Percentiles rank a stretch among this genome's conserved stretches.
phyloP scores from a whole-genome alignment of 2,113 vertebrate genomes.

The Chlorocebus sabaeus region DNA sequence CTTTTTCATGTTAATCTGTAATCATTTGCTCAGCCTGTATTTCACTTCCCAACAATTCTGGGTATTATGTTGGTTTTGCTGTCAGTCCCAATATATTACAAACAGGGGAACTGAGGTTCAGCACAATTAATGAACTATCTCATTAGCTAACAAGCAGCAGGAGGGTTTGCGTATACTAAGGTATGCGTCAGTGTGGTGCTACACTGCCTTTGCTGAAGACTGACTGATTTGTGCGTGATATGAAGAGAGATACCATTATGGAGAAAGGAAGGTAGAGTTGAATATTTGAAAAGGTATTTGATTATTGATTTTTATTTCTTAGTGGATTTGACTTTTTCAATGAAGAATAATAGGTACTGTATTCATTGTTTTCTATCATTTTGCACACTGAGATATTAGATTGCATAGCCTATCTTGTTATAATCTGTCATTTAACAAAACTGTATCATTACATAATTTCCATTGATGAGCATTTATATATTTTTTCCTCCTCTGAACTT shows the following conservation, averaged over 20 bases:
- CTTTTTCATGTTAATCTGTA: not conserved
- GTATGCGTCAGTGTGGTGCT: not conserved
- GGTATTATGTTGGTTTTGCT: not conserved
- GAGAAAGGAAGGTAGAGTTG: not conserved
- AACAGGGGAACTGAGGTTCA: not conserved
- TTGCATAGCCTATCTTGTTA: not conserved
- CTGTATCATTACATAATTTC: not conserved
- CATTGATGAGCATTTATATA: not conserved
- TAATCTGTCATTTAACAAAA: not conserved
- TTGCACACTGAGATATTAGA: not conserved
- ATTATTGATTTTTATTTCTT: not conserved
- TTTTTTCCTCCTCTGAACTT: constrained; percentile 14
- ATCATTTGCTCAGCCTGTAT: not conserved
- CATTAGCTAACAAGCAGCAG: not conserved
- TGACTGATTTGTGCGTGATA: not conserved
- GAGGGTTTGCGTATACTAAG: not conserved
- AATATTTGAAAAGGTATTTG: not conserved
- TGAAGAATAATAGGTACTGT: not conserved
- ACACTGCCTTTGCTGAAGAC: not conserved
- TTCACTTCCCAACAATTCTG: not conserved
- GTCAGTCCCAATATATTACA: not conserved
- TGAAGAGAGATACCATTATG: not conserved
- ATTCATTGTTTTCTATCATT: not conserved
- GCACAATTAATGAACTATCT: not conserved
- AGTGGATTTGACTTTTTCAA: not conserved